Percentiles rank a stretch among this genome's conserved stretches.
phyloP scores from a whole-genome alignment of 1,140 invertebrate species.

The Tetranychus cinnabarinus region DNA sequence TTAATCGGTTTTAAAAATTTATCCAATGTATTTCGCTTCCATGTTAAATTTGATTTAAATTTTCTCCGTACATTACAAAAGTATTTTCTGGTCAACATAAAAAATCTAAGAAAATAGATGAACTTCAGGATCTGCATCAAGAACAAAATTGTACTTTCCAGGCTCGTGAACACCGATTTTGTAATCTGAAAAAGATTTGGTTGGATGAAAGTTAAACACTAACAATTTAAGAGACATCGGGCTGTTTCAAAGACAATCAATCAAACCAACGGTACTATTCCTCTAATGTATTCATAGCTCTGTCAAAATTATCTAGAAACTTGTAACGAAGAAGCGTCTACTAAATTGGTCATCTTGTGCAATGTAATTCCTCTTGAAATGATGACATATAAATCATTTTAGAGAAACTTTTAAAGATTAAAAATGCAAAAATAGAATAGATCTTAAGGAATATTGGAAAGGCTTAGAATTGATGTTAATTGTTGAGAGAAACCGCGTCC shows the following conservation, averaged over 20 bases:
- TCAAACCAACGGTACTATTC: slow-evolving; percentile 69
- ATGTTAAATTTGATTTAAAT: no score
- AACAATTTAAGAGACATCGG: slow-evolving; percentile 43
- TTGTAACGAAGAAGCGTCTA: slow-evolving; percentile 78
- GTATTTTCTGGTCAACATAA: no score
- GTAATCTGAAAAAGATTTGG: slow-evolving; percentile 82
- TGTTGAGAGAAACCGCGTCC: slow-evolving; percentile 37
- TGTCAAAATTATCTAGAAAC: slow-evolving; percentile 70
- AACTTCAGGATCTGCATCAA: slow-evolving; percentile 48
- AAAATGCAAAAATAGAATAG: no score
- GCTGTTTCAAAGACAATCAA: slow-evolving; percentile 73
- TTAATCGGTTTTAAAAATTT: no score
- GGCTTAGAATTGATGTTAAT: not conserved
- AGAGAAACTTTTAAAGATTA: not conserved
- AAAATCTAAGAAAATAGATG: no score
- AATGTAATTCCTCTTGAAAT: slow-evolving; percentile 45
- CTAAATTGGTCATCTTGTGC: slow-evolving; percentile 92
- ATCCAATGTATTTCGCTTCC: no score
- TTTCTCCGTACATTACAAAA: no score
- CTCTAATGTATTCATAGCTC: slow-evolving; percentile 68
- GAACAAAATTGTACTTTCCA: slow-evolving; percentile 51
- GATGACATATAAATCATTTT: not conserved
- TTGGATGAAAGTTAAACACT: slow-evolving; percentile 87
- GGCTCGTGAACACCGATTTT: slow-evolving; percentile 47
- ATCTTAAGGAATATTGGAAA: no score